phyloP scores from a whole-genome alignment of 2,888 invertebrate species.

The Oscheius sp. region DNA sequence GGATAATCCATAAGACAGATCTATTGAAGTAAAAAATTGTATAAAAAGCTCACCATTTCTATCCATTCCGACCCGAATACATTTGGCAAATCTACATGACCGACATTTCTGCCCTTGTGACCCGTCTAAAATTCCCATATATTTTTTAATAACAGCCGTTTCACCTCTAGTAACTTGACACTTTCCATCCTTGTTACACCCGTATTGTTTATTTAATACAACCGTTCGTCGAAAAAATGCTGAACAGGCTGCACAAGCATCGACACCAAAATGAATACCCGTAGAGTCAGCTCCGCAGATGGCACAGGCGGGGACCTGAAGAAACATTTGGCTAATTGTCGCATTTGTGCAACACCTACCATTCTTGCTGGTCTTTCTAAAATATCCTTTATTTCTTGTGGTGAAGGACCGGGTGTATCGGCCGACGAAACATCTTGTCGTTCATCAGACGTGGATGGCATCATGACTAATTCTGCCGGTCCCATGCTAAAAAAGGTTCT shows the following conservation, averaged over 20 bases:
- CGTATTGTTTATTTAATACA: constrained; percentile 61
- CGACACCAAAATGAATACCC: constrained; percentile 67
- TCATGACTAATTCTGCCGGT: constrained; percentile 11
- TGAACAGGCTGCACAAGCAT: constrained; percentile 65
- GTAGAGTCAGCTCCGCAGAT: constrained; percentile 66
- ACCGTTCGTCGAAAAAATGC: constrained; percentile 61
- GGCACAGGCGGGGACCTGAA: constrained; percentile 58
- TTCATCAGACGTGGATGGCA: constrained; percentile 7
- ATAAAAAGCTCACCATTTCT: constrained; percentile 45
- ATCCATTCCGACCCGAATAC: constrained; percentile 63
- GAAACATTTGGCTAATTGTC: not conserved
- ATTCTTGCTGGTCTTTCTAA: constrained; percentile 7
- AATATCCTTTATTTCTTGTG: constrained; percentile 5
- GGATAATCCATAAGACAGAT: not conserved
- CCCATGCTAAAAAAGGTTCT: not conserved
- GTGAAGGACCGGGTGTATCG: constrained; percentile 15
- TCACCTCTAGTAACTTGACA: constrained; percentile 61
- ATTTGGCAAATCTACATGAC: constrained; percentile 64
- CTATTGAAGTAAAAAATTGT: not conserved
- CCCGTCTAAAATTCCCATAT: constrained; percentile 42
- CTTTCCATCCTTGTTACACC: constrained; percentile 53
- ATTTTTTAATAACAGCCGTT: not conserved
- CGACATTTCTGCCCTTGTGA: constrained; percentile 59
- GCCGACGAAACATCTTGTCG: not conserved
- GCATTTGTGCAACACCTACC: not conserved